Percentiles rank a stretch among this genome's conserved stretches.
phyloP scores from a whole-genome alignment of 1,140 invertebrate genomes.

The Brachionus plicatilis region DNA sequence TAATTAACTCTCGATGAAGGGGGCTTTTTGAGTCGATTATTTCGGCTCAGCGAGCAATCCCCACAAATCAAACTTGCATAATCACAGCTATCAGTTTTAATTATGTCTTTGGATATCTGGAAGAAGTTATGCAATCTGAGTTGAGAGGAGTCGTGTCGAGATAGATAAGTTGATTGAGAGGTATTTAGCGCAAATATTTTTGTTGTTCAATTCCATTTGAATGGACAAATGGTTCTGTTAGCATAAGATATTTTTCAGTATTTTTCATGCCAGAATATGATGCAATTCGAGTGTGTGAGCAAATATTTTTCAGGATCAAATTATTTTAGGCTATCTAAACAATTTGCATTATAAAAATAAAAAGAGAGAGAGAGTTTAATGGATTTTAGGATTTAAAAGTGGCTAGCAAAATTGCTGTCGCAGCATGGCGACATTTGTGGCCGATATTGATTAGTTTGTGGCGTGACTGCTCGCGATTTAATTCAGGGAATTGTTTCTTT shows the following conservation, averaged over 20 bases:
- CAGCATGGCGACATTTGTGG: background rate
- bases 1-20: background rate
- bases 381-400: background rate
- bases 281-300: background rate
- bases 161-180: background rate
- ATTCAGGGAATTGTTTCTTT: background rate
- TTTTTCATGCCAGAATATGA: background rate
- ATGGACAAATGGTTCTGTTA: background rate
- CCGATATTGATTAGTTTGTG: background rate
- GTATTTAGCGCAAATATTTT: background rate
- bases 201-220: background rate
- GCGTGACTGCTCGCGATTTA: background rate
- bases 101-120: background rate
- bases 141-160: background rate
- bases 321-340: background rate
- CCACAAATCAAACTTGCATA: background rate
- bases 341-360: background rate
- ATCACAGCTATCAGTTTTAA: background rate
- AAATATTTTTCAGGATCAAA: constrained; percentile 1
- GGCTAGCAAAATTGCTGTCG: background rate
- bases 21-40: background rate
- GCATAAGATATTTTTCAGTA: background rate
- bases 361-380: background rate
- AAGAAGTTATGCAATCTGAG: background rate
- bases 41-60: background rate